Conservation (phyloP, 2,888 invertebrate species). For the Cheilosia pagana region DNA sequence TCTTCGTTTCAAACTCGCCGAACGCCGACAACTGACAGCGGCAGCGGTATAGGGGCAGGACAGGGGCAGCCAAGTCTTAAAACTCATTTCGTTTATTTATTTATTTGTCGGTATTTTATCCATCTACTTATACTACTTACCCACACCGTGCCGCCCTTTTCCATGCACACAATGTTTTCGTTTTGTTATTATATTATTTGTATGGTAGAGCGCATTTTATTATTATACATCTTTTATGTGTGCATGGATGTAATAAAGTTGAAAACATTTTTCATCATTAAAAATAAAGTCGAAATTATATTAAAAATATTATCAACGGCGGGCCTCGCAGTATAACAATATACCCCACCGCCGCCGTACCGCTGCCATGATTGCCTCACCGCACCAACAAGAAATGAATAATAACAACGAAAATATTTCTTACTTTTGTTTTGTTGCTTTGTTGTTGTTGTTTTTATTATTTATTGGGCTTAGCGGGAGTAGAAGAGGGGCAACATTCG, state of each 20-base stretch:
- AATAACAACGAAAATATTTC: constrained; percentile 51
- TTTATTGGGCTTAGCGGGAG: constrained; percentile 69
- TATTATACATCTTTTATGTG: constrained; percentile 73
- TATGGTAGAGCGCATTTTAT: constrained; percentile 74
- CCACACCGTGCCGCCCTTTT: constrained; percentile 52
- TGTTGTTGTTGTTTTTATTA: constrained; percentile 62
- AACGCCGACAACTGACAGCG: background rate
- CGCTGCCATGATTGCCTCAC: background rate
- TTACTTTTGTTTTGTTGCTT: constrained; percentile 32
- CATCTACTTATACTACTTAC: constrained; percentile 39
- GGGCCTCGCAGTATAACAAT: constrained; percentile 55
- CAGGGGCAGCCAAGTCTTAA: constrained; percentile 8
- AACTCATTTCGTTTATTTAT: constrained; percentile 71
- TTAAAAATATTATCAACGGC: constrained; percentile 74
- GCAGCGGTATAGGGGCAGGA: too few relatives aligned
- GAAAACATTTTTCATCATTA: constrained; percentile 75
- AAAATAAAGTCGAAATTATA: constrained; percentile 75
- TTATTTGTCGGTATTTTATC: constrained; percentile 73
- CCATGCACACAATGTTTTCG: constrained; percentile 62
- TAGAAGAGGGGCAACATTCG: constrained; percentile 49
- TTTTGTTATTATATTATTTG: constrained; percentile 69
- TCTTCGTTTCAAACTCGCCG: constrained; percentile 45
- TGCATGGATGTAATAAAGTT: constrained; percentile 75
- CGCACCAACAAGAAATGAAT: constrained; percentile 34
- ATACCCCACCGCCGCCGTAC: constrained; percentile 42